Base-by-base conservation (phyloP, 2,888 invertebrate species). In the Microchrysa polita region DNA sequence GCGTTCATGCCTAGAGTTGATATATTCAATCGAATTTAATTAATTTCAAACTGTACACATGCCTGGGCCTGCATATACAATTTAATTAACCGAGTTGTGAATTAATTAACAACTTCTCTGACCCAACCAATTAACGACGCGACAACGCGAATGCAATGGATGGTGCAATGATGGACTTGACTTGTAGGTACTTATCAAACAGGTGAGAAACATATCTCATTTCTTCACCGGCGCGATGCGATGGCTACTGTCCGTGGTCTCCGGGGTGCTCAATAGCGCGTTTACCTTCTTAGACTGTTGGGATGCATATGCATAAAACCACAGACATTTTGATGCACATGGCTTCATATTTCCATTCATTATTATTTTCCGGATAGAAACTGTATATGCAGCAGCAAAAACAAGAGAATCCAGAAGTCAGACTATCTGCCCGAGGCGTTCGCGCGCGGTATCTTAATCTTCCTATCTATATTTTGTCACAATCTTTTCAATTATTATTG, bases 41-140 rank as follows among this genome's bases (percentile, higher is more conserved):
- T 55, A 18, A 20, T 22, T 22, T 55, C 55, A 22, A 55, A 55
- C 53, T 1, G 53, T 16, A 16, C 14, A 14, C 53, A 34, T 34
- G 27, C 27, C n/a, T 9, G 55, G 22, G n/a, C 0, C 22, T 55
- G 4, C 27, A 34, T n/a, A 61, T n/a, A 69, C 69, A 69, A 69
- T 69, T 69, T 69, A 69, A 69, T 69, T 69, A 55, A 34, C 69
- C 55, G 27, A 55, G 57, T 69, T 57, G 69, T 69, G 69, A 69
- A 69, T 69, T 69, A 69, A 69, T 69, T 69, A 69, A 69, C 69
- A 55, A 53, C 40, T n/a, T n/a, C n/a, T 69, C 34, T 57, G 69
- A 22, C 55, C 55, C 57, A 55, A 48, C 69, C 69, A 69, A 69
- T 69, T 69, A 69, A 69, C 55, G 55, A 53, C 40, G 55, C 67